Evolutionary conservation across 2,888 invertebrate species (phyloP), one percentile per base, ranked within the genome.

Genomic region (Eristalis tenax): DNA sequence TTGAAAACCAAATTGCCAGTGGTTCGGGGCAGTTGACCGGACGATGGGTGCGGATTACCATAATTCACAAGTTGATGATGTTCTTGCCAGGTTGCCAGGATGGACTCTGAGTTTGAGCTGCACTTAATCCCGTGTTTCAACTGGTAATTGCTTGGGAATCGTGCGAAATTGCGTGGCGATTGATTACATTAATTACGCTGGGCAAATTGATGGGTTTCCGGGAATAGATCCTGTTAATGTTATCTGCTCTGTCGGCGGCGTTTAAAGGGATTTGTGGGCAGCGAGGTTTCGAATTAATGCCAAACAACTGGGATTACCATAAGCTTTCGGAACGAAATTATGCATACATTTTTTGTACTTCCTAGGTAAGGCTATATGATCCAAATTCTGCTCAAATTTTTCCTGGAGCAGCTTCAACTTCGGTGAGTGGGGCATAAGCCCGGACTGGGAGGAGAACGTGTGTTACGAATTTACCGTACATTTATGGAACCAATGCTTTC

Each of bases 181-280:
- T 59, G 59, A 59, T 59, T 59, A 59, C 59, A 59, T 59, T 59
- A 59, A 59, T 59, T 59, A 59, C n/a, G 50, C 50, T 50, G 50
- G 8, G 50, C 50, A 50, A 50, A 50, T 50, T 50, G 50, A 50
- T 50, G 50, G 50, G 50, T 50, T 50, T 50, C 50, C 50, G 50
- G 18, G 50, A 50, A 50, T 18, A 50, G 50, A 10, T 6, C 18
- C 22, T 50, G 50, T 50, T 50, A 50, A 50, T 18, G 50, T 8
- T 2, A 18, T 18, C 18, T 8, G 18, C 50, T 18, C 50, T 38
- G 38, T 18, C 18, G n/a, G 43, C n/a, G n/a, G 43, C n/a, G 15
- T 13, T 38, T 38, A 3, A 38, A 38, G 11, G 38, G 38, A 38
- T 18, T 50, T 50, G 18, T 50, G 50, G 18, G 50, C 8, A 10